These are phyloP conservation scores for Stichodactyla mertensii DNA, from an alignment of 64 coral and sea anemone species.

Conservation along the genomic window DNA sequence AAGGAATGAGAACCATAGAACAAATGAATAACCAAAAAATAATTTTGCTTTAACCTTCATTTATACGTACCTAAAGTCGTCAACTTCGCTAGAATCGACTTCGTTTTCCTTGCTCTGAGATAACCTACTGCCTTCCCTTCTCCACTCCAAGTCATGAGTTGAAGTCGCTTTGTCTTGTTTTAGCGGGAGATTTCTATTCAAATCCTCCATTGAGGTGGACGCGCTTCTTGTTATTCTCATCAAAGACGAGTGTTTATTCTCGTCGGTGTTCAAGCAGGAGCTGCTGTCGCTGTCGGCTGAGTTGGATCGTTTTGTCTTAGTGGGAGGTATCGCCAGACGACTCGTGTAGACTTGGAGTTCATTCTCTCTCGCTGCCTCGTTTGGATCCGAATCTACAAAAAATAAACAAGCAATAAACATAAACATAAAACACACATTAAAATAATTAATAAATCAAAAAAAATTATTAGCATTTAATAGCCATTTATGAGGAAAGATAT, in stretches of 20 bases:
- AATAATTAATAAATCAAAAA: not conserved
- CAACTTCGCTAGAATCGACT: not conserved
- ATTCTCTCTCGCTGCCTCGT: conserved; percentile 1
- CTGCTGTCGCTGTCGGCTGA: not conserved
- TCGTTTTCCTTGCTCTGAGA: not conserved
- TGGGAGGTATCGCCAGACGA: not conserved
- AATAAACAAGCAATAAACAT: not conserved
- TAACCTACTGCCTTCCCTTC: not conserved
- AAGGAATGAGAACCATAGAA: not conserved
- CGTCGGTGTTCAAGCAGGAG: conserved; percentile 5
- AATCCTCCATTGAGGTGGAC: conserved; percentile 47
- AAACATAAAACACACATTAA: not conserved
- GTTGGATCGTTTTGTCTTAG: not conserved
- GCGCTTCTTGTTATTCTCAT: conserved; percentile 11
- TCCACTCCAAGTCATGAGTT: conserved; percentile 54
- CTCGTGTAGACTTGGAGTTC: not conserved
- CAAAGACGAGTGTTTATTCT: conserved; percentile 3
- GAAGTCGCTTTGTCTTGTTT: conserved; percentile 79
- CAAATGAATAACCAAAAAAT: not conserved
- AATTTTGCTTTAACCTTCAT: not conserved
- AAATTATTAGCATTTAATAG: too few species aligned
- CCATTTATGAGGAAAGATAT: too few species aligned
- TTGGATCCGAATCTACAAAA: conserved; percentile 35
- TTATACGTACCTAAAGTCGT: not conserved
- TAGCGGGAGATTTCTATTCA: not conserved